A percentile compares a stretch with the other conserved stretches of the same genome.
phyloP scores from a whole-genome alignment of 2,888 invertebrate species.

The Eilema griseolum region DNA sequence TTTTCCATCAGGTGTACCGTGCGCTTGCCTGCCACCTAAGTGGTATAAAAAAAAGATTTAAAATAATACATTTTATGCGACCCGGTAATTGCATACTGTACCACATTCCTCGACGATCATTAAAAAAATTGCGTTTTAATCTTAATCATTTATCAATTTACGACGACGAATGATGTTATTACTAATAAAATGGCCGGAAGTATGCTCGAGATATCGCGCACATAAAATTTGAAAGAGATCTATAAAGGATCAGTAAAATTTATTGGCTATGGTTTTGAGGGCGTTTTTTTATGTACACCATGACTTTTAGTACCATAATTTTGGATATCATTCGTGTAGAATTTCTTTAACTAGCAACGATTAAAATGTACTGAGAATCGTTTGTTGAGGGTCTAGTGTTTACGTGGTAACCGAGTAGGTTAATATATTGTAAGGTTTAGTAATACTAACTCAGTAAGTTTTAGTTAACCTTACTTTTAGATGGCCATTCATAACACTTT shows the following conservation, averaged over 20 bases:
- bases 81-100: background rate
- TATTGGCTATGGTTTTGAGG: constrained; percentile 42
- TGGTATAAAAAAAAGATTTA: no score
- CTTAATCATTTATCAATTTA: constrained; percentile 49
- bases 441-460: no score
- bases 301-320: constrained; percentile 22
- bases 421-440: background rate
- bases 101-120: constrained; percentile 13
- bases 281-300: constrained; percentile 20
- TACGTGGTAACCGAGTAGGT: background rate
- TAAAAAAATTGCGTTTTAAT: constrained; percentile 43
- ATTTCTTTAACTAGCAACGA: background rate
- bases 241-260: constrained; percentile 53
- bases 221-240: constrained; percentile 63
- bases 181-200: constrained; percentile 50
- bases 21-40: no score
- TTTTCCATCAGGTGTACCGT: no score
- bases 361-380: background rate
- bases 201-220: constrained; percentile 46
- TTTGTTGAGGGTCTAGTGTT: background rate
- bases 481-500: no score
- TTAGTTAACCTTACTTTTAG: no score
- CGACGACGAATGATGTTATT: constrained; percentile 40
- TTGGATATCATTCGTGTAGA: background rate
- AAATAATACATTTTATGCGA: background rate